A percentile compares a stretch with the other conserved stretches of the same genome.
phyloP scores from a whole-genome alignment of 2,888 invertebrate genomes.

The Macrophya alboannulata region DNA sequence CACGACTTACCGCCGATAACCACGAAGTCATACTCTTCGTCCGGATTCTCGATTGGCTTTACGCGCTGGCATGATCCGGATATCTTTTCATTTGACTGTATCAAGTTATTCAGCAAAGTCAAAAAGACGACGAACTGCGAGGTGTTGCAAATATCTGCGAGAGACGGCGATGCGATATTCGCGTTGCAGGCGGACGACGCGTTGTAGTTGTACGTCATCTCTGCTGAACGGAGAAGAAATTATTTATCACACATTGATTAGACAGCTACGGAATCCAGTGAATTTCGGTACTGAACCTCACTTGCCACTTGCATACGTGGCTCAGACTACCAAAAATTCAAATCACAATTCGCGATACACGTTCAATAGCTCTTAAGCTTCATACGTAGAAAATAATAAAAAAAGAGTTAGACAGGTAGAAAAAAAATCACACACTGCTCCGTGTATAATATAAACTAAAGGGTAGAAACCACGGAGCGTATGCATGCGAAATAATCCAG shows the following conservation, averaged over 20 bases:
- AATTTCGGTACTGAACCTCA: too few species aligned
- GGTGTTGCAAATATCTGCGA: background rate
- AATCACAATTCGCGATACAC: too few species aligned
- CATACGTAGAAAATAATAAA: too few species aligned
- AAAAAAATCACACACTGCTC: too few species aligned
- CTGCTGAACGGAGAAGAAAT: background rate
- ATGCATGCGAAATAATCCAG: too few species aligned
- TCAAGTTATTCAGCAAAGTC: conserved; percentile 65
- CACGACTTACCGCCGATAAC: conserved; percentile 82
- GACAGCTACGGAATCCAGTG: too few species aligned
- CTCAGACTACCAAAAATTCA: too few species aligned
- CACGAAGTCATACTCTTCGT: conserved; percentile 84
- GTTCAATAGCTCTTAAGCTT: too few species aligned
- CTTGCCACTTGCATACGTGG: too few species aligned
- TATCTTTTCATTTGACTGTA: conserved; percentile 64
- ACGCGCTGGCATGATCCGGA: conserved; percentile 82
- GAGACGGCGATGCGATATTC: background rate
- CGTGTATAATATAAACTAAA: too few species aligned
- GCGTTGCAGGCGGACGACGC: background rate
- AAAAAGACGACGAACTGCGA: conserved; percentile 63
- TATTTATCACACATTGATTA: background rate
- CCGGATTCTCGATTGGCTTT: conserved; percentile 75
- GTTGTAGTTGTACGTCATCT: background rate
- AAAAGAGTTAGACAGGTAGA: too few species aligned
- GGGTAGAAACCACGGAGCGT: too few species aligned